Evolutionary conservation across 2,888 invertebrate species (phyloP), one percentile per base, ranked within the genome.

Genomic region (Syritta pipiens): DNA sequence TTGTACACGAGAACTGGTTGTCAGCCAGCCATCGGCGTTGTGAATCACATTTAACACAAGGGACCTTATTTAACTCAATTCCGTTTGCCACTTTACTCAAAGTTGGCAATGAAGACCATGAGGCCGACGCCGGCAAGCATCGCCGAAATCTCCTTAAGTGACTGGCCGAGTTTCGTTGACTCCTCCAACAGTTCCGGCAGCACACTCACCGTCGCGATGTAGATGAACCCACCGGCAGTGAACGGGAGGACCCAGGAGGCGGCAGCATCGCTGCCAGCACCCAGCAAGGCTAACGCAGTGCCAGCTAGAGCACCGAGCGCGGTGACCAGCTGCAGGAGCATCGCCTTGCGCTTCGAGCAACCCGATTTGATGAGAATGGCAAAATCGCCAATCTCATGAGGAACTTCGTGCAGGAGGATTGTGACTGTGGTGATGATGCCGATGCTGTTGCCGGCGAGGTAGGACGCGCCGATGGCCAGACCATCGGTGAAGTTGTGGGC

Each of bases 401-500:
- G 99, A 81, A 99, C 96, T 91, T 99, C 99, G 89, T 99, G 99
- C 44, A 99, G 90, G 57, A 99, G 91, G 85, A 99, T 98, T 1
- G 98, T 98, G 30, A 98, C 90, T 20, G 99, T 99, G 10, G 99
- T 99, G 9, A 98, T 91, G 60, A 95, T 91, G 22, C 97, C 97
- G 84, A 96, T 92, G 83, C 91, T 95, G 84, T 94, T 93, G 7
- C 98, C 98, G 71, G 97, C 97, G 84, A 98, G 92, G 88, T 94
- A 99, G 1, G 98, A 98, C 1, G 99, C 99, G 51, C 99, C 99
- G 86, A 99, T 99, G 17, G 99, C 99, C 75, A 99, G 90, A 17
- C 99, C 99, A 91, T 99, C 99, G 7, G 99, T 99, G 86, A 99
- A 98, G 89, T 99, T 99, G 88, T 99, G 99, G 9, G 97, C 94